Evolutionary conservation across 2,113 vertebrate species (phyloP), one percentile per base, ranked within the genome.

Genomic region (Mesembrinibis cayennensis): DNA sequence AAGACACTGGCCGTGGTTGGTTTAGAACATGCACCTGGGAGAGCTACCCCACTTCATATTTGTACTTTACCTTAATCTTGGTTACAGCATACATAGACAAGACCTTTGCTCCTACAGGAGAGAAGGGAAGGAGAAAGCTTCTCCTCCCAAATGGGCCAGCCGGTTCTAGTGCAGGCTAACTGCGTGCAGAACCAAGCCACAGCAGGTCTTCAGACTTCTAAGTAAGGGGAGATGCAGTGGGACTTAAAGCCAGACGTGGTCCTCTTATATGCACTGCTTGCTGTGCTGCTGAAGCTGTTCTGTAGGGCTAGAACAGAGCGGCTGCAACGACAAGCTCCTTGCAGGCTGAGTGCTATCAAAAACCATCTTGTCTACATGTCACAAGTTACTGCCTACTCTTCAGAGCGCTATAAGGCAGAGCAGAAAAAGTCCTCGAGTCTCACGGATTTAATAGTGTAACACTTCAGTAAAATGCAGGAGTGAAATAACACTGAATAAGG

Each of bases 341-440:
- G 49, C 27, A 59, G 55, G 18, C 38, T 65, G 63, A 72, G 22
- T 6, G 34, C 30, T 67, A 4, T 21, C 88, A 82, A 88, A 91
- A 61, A 45, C 53, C n/a, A 13, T 44, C 44, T 27, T 61, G 36
- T 11, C 26, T 26, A 13, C 22, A 74, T 30, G 66, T 81, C 72
- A 89, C 45, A 62, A 69, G 61, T 34, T 63, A 4, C 4, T 20
- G 44, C 58, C 56, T 44, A 4, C 50, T 62, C 34, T 77, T 65
- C 21, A 36, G 45, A 77, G 73, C 0, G 0, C 50, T 49, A 0
- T 22, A 66, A n/a, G 7, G 55, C 53, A 76, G n/a, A 76, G 50
- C 44, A 78, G 52, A 49, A 53, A 44, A 19, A 52, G 9, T 58
- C 44, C 36, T 36, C 4, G 9, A 82, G 11, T 55, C 36, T 53